Evolutionary conservation across 2,797 vertebrate species (phyloP).

Genomic region (Lithobates pipiens): DNA sequence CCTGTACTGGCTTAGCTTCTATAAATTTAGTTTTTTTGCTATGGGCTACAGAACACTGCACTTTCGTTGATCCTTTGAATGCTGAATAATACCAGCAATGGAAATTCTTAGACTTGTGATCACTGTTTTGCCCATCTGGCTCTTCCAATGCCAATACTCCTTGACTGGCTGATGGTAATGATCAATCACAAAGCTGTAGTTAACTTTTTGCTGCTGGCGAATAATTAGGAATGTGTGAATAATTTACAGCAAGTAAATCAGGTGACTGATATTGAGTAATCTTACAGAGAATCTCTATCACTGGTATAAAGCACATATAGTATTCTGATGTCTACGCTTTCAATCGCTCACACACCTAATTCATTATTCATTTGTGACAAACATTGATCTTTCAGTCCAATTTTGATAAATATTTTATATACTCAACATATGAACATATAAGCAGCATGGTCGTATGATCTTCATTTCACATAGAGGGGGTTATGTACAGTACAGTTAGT

Average conservation of each 20-base stretch:
- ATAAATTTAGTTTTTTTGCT: too few relatives aligned
- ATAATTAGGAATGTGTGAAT: slow-evolving; percentile 56
- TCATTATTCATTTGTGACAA: slow-evolving; percentile 20
- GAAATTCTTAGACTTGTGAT: neutral
- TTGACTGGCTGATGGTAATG: slow-evolving; percentile 14
- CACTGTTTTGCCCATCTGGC: slow-evolving; percentile 6
- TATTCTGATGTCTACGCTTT: neutral
- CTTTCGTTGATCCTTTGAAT: too few relatives aligned
- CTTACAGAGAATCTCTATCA: slow-evolving; percentile 8
- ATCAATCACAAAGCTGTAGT: slow-evolving; percentile 44
- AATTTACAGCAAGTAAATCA: slow-evolving; percentile 50
- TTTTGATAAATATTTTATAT: neutral
- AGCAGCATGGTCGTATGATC: too few relatives aligned
- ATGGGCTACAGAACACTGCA: too few relatives aligned
- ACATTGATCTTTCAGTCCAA: slow-evolving; percentile 3
- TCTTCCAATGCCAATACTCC: slow-evolving; percentile 25
- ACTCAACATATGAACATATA: too few relatives aligned
- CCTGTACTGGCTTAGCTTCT: too few relatives aligned
- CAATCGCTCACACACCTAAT: neutral
- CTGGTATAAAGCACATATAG: slow-evolving; percentile 3
- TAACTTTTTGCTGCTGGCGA: slow-evolving; percentile 30
- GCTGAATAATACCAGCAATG: too few relatives aligned
- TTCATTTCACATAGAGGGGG: too few relatives aligned
- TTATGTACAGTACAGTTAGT: too few relatives aligned
- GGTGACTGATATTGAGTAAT: slow-evolving; percentile 32